A percentile compares a stretch with the other conserved stretches of the same genome.
Conservation (phyloP, 2,113 vertebrate genomes). For the Pica pica region DNA sequence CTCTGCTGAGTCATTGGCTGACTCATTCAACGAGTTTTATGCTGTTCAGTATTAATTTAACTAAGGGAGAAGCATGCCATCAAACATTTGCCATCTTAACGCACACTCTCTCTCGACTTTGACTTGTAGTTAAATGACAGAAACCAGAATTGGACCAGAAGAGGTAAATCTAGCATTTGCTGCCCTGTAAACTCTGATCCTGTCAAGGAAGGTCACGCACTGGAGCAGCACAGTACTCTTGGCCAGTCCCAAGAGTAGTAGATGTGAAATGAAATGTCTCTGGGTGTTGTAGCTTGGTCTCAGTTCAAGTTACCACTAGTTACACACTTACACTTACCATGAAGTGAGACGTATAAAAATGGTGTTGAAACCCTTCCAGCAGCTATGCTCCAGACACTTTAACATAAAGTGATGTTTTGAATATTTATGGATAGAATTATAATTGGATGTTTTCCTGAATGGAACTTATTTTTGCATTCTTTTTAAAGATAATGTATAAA, state of each 20-base stretch:
- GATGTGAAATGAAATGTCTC: background rate
- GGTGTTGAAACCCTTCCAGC: background rate
- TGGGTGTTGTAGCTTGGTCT: background rate
- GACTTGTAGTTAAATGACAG: background rate
- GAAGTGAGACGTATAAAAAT: background rate
- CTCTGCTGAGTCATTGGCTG: constrained; percentile 39
- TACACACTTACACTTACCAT: background rate
- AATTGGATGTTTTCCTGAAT: background rate
- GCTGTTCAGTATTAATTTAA: constrained; percentile 22
- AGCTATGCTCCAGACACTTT: background rate
- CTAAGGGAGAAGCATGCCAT: background rate
- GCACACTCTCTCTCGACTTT: background rate
- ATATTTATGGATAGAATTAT: background rate
- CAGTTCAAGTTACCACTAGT: background rate
- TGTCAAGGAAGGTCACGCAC: background rate
- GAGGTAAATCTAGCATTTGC: background rate
- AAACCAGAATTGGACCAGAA: background rate
- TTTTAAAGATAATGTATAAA: background rate
- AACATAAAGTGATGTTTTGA: background rate
- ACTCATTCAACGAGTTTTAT: constrained; percentile 6
- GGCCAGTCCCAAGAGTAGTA: background rate
- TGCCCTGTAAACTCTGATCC: background rate
- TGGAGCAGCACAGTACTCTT: background rate
- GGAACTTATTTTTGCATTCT: background rate
- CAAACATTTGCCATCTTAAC: background rate